Conservation (phyloP, 2,797 vertebrate species). For the Pangasius djambal region DNA sequence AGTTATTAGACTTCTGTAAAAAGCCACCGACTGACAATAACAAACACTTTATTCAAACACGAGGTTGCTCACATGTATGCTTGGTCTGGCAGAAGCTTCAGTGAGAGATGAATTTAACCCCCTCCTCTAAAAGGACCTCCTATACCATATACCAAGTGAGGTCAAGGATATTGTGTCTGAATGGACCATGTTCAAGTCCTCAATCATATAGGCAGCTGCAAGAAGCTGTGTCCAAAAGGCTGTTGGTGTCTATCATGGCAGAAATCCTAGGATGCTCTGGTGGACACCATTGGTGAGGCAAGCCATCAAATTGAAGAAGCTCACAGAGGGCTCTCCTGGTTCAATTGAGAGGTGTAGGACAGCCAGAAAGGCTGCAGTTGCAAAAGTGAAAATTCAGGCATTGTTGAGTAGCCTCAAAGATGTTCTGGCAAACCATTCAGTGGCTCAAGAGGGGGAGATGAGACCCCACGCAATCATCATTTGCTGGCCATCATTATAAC, state of each 20-base stretch:
- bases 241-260: neutral
- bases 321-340: neutral
- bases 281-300: neutral
- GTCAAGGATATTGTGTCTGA: too few species aligned
- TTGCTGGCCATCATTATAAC: neutral
- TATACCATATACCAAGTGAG: neutral
- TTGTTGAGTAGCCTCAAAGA: neutral
- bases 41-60: too few species aligned
- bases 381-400: neutral
- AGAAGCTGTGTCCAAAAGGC: neutral
- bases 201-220: neutral
- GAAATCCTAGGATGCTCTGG: neutral
- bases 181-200: neutral
- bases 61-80: neutral
- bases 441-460: neutral
- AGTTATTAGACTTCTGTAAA: too few species aligned
- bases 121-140: too few species aligned
- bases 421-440: neutral
- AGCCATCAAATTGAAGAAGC: neutral
- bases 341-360: neutral
- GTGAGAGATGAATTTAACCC: too few species aligned
- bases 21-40: too few species aligned
- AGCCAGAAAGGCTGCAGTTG: neutral
- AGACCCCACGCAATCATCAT: neutral
- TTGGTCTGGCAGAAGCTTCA: neutral